These are phyloP conservation scores for Cephus runcator DNA, from an alignment of 2,888 invertebrate species.

Conservation along the genomic window DNA sequence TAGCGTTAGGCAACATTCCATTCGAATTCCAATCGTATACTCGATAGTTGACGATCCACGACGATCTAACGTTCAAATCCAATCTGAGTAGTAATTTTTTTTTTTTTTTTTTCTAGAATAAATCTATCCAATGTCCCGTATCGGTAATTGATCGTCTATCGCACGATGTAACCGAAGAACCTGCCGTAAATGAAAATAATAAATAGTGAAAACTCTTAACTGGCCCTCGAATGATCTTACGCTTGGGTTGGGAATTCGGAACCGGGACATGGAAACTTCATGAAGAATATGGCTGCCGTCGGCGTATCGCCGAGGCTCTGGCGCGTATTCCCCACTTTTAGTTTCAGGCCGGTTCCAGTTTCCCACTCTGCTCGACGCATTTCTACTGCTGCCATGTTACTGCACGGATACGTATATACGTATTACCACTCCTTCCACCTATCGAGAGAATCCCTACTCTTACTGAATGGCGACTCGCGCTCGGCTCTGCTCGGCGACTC, in stretches of 20 bases:
- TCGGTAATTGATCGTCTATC: not conserved
- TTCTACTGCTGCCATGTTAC: not conserved
- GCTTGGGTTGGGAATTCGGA: not conserved
- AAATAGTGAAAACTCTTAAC: not conserved
- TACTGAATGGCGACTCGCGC: not conserved
- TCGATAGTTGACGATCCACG: not conserved
- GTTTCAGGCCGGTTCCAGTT: not conserved
- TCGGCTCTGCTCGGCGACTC: constrained; percentile 8
- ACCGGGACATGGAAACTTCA: not conserved
- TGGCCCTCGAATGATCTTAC: not conserved
- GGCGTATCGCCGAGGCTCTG: constrained; percentile 26
- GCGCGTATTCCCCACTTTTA: not conserved
- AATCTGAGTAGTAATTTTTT: not conserved
- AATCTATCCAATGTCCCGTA: not conserved
- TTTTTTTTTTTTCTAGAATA: not conserved
- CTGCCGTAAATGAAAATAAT: not conserved
- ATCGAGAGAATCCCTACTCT: not conserved
- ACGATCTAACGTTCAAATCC: not conserved
- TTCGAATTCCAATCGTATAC: not conserved
- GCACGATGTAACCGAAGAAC: not conserved
- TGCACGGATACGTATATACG: not conserved
- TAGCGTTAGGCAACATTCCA: not conserved
- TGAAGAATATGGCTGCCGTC: constrained; percentile 48
- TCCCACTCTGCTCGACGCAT: not conserved
- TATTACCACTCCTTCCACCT: not conserved